These are phyloP conservation scores for Microplitis deprimator DNA, from an alignment of 2,888 invertebrate species.

Conservation along the genomic window DNA sequence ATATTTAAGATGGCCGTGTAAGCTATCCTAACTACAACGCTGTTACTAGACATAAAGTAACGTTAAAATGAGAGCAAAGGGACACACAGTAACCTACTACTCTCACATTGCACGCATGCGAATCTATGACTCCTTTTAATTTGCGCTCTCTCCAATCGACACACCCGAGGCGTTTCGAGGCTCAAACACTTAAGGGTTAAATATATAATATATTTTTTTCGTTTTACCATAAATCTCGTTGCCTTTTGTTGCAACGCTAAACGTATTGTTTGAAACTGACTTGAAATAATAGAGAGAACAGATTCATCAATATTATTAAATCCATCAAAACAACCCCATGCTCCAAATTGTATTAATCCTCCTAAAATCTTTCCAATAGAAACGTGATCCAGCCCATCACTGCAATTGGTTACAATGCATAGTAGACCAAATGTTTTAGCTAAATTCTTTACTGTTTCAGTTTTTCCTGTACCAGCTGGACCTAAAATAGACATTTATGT, in stretches of 20 bases:
- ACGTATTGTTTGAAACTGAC: constrained; percentile 90
- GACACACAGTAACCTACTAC: too few species aligned
- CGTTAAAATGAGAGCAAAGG: too few species aligned
- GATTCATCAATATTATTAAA: constrained; percentile 95
- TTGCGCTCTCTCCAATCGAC: too few species aligned
- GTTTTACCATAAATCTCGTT: constrained; percentile 80
- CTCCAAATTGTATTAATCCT: constrained; percentile 88
- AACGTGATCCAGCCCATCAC: constrained; percentile 93
- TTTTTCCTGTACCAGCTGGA: constrained; percentile 89
- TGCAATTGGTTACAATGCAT: constrained; percentile 92
- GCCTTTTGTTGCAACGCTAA: constrained; percentile 85
- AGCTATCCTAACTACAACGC: too few species aligned
- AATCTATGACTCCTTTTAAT: too few species aligned
- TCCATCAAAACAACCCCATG: constrained; percentile 97
- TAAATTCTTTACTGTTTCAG: constrained; percentile 92
- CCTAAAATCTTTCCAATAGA: constrained; percentile 85
- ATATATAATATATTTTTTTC: too few species aligned
- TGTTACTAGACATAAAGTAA: too few species aligned
- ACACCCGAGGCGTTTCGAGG: too few species aligned
- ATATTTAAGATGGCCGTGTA: too few species aligned
- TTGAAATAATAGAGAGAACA: constrained; percentile 92
- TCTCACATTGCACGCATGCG: too few species aligned
- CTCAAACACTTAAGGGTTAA: too few species aligned
- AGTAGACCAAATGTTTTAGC: constrained; percentile 90
- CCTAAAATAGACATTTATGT: constrained; percentile 69